Conservation (phyloP, 1,140 invertebrate species). For the Heterodera carotae region DNA sequence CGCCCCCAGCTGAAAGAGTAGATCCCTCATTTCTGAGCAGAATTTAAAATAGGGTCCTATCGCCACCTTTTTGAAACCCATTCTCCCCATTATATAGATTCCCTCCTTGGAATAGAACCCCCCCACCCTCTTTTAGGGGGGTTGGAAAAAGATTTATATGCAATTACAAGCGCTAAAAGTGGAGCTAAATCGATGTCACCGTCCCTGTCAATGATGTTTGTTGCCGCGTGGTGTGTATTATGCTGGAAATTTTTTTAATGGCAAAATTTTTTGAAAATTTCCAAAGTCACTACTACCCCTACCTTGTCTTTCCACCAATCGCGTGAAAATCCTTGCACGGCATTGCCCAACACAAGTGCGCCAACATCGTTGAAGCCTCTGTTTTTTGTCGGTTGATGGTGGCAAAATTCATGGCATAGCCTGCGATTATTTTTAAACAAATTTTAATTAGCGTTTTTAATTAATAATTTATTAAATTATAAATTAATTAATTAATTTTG, state of each 20-base stretch:
- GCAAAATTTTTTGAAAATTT: not conserved
- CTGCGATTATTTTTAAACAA: slow-evolving; percentile 12
- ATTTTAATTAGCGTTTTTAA: no score
- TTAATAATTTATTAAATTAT: no score
- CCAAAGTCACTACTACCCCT: not conserved
- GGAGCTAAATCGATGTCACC: slow-evolving; percentile 63
- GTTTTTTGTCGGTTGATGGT: slow-evolving; percentile 63
- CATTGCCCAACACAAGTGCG: slow-evolving; percentile 58
- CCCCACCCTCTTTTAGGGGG: no score
- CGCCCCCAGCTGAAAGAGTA: no score
- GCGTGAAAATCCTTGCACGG: slow-evolving; percentile 61
- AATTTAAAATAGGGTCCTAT: no score
- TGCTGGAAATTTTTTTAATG: slow-evolving; percentile 34
- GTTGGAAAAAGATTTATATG: slow-evolving; percentile 30
- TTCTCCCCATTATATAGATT: no score
- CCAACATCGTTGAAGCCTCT: slow-evolving; percentile 50
- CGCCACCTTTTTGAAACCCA: no score
- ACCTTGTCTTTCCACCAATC: slow-evolving; percentile 65
- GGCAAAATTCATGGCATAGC: slow-evolving; percentile 56
- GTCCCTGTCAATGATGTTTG: slow-evolving; percentile 64
- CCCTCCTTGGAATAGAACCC: no score
- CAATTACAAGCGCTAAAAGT: slow-evolving; percentile 53
- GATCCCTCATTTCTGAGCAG: no score
- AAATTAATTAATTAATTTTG: no score
- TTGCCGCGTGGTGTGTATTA: slow-evolving; percentile 63